Conservation (phyloP, 1,140 invertebrate genomes). For the Sitobion miscanthi region DNA sequence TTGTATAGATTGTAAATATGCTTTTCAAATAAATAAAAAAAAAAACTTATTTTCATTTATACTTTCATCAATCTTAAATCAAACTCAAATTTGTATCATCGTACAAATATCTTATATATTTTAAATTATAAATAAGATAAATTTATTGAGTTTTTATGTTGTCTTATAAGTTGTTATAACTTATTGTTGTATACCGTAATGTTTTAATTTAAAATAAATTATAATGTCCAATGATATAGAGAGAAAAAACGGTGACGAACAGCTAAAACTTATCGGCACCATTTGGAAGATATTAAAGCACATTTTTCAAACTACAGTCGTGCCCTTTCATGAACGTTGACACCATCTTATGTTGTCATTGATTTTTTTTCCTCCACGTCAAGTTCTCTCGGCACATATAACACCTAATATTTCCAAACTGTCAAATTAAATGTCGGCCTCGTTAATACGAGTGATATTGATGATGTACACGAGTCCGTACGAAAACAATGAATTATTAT, state of each 20-base stretch:
- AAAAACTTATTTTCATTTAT: too few relatives aligned
- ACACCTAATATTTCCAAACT: conserved; percentile 44
- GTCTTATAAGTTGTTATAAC: background rate
- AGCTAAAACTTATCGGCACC: background rate
- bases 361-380: conserved; percentile 35
- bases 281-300: conserved; percentile 1
- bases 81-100: too few relatives aligned
- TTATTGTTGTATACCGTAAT: background rate
- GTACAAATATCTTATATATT: background rate
- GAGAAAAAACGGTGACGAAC: background rate
- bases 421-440: conserved; percentile 34
- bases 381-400: conserved; percentile 18
- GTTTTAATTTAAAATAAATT: background rate
- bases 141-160: background rate
- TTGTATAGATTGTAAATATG: too few relatives aligned
- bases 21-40: too few relatives aligned
- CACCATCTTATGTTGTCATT: conserved; percentile 40
- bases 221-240: background rate
- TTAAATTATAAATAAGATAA: background rate
- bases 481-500: conserved; percentile 40
- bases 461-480: background rate
- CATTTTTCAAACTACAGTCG: conserved; percentile 30
- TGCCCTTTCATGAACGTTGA: conserved; percentile 9
- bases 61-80: too few relatives aligned
- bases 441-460: conserved; percentile 43